These are phyloP conservation scores for Whitmania pigra DNA, from an alignment of 1,140 invertebrate species.

Conservation along the genomic window DNA sequence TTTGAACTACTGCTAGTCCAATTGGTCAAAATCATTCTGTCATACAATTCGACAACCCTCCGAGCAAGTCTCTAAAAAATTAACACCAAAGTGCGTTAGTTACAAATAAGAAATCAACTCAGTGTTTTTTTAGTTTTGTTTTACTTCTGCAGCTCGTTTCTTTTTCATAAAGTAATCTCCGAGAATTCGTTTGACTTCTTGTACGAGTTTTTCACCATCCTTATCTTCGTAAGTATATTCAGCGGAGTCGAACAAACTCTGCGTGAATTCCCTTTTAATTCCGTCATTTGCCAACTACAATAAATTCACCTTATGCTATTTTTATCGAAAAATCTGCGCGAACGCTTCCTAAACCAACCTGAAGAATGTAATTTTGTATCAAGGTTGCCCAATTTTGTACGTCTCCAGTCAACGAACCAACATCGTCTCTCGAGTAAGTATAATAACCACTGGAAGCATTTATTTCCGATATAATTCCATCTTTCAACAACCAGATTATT, in stretches of 20 bases:
- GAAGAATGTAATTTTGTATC: slow-evolving; percentile 45
- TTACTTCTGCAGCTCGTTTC: slow-evolving; percentile 38
- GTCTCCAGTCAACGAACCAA: slow-evolving; percentile 40
- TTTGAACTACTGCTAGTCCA: slow-evolving; percentile 26
- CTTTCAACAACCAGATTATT: too few species aligned
- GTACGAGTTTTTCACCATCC: slow-evolving; percentile 38
- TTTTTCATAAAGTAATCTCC: slow-evolving; percentile 40
- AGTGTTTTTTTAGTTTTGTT: slow-evolving; percentile 1
- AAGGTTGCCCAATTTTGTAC: slow-evolving; percentile 45
- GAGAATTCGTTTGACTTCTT: slow-evolving; percentile 36
- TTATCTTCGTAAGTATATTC: slow-evolving; percentile 41
- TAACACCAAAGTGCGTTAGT: not conserved
- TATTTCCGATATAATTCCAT: too few species aligned
- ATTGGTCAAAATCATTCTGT: slow-evolving; percentile 31
- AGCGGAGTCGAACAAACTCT: slow-evolving; percentile 40
- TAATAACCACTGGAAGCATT: not conserved
- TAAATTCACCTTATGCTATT: not conserved
- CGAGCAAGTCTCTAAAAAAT: slow-evolving; percentile 35
- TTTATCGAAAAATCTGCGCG: not conserved
- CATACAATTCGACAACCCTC: slow-evolving; percentile 38
- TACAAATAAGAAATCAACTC: not conserved
- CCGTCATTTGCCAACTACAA: slow-evolving; percentile 42
- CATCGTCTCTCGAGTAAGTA: not conserved
- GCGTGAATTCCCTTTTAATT: slow-evolving; percentile 41
- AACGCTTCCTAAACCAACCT: slow-evolving; percentile 30